A percentile compares a stretch with the other conserved stretches of the same genome.
These are phyloP conservation scores for Abrostola triplasia DNA, from an alignment of 2,888 invertebrate genomes.

Conservation along the genomic window DNA sequence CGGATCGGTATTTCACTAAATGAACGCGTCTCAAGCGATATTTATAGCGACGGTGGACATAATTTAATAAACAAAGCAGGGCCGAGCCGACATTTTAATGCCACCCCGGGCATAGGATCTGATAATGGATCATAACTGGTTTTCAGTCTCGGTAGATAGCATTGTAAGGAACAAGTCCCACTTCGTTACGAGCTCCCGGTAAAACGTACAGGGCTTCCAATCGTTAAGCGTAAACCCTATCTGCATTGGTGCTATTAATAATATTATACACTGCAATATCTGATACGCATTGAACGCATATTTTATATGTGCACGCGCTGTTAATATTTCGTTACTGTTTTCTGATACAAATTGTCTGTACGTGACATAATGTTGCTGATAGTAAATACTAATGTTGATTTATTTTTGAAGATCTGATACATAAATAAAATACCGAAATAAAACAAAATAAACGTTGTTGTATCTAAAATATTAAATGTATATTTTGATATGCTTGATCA, in stretches of 20 bases:
- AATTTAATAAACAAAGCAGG: conserved; percentile 89
- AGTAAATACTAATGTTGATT: conserved; percentile 23
- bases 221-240: conserved; percentile 75
- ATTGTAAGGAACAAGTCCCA: conserved; percentile 84
- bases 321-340: conserved; percentile 56
- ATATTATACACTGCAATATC: conserved; percentile 77
- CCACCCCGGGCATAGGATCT: conserved; percentile 85
- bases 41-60: conserved; percentile 86
- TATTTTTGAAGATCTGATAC: conserved; percentile 6
- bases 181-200: conserved; percentile 85
- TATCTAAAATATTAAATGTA: conserved; percentile 17
- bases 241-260: conserved; percentile 82
- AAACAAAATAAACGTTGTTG: conserved; percentile 3
- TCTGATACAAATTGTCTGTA: conserved; percentile 51
- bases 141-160: conserved; percentile 82
- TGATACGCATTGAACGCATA: conserved; percentile 73
- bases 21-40: conserved; percentile 82
- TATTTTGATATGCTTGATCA: conserved; percentile 22
- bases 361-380: conserved; percentile 38
- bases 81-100: conserved; percentile 81
- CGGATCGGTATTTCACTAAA: conserved; percentile 86
- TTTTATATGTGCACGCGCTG: conserved; percentile 57
- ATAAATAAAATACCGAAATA: conserved; percentile 12
- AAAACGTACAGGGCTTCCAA: conserved; percentile 73
- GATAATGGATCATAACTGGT: conserved; percentile 87